Evolutionary conservation across 92 coral and sea anemone genomes (phyloP).

Genomic region (Umimayanthus chanpuru): DNA sequence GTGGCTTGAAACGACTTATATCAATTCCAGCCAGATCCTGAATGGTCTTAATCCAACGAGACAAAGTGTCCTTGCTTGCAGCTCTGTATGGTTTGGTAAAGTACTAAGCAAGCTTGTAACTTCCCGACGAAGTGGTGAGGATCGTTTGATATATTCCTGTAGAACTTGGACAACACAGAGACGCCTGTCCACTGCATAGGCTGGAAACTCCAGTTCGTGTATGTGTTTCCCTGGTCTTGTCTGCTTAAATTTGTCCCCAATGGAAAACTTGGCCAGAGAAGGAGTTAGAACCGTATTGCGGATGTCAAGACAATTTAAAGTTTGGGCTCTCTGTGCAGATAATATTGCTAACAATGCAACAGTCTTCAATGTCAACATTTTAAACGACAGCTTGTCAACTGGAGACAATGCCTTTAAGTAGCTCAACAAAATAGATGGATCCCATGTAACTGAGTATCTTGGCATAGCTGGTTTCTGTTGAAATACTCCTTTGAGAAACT

Average conservation of each 20-base stretch:
- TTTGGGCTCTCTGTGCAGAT: slow-evolving; percentile 56
- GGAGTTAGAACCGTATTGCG: slow-evolving; percentile 41
- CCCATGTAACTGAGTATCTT: slow-evolving; percentile 57
- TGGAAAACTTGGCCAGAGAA: slow-evolving; percentile 38
- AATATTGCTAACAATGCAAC: slow-evolving; percentile 34
- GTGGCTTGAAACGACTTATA: slow-evolving; percentile 44
- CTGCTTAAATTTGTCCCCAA: slow-evolving; percentile 55
- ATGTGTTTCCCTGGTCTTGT: slow-evolving; percentile 57
- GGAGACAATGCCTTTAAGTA: slow-evolving; percentile 41
- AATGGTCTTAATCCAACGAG: slow-evolving; percentile 58
- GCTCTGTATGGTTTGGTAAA: slow-evolving; percentile 54
- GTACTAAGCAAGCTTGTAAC: slow-evolving; percentile 55
- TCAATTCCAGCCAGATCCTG: slow-evolving; percentile 48
- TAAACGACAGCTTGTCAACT: slow-evolving; percentile 26
- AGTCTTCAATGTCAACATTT: slow-evolving; percentile 53
- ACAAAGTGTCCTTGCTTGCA: slow-evolving; percentile 61
- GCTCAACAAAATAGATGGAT: slow-evolving; percentile 26
- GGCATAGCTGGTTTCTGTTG: slow-evolving; percentile 62
- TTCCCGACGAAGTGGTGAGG: slow-evolving; percentile 36
- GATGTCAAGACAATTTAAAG: slow-evolving; percentile 46
- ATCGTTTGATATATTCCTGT: slow-evolving; percentile 40
- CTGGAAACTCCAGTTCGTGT: slow-evolving; percentile 50
- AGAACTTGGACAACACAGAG: slow-evolving; percentile 49
- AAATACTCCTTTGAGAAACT: slow-evolving; percentile 53
- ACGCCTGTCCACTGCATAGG: slow-evolving; percentile 35